A percentile compares a stretch with the other conserved stretches of the same genome.
phyloP scores from a whole-genome alignment of 2,113 vertebrate genomes.

The Labeo catla region DNA sequence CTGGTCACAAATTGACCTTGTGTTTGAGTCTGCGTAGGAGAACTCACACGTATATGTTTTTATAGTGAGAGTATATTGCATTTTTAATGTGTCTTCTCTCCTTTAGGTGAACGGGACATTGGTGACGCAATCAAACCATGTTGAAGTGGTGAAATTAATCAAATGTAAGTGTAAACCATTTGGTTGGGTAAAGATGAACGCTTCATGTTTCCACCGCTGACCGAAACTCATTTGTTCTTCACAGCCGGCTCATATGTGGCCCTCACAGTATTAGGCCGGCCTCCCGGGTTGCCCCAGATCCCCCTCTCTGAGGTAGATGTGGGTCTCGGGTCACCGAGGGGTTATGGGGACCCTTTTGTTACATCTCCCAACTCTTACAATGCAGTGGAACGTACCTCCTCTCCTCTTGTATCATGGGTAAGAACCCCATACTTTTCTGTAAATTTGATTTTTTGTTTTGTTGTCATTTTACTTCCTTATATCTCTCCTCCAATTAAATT shows the following conservation, averaged over 20 bases:
- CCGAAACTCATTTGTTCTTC: background rate
- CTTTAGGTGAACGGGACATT: conserved; percentile 95
- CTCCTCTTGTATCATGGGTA: conserved; percentile 85
- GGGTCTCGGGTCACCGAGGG: conserved; percentile 69
- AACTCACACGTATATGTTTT: background rate
- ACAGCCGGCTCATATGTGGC: conserved; percentile 98
- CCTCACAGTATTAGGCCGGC: conserved; percentile 95
- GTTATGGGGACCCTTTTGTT: conserved; percentile 66
- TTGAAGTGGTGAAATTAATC: conserved; percentile 96
- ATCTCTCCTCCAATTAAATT: background rate
- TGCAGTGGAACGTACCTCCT: conserved; percentile 79
- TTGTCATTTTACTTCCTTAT: conserved; percentile 14
- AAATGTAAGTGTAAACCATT: conserved; percentile 85
- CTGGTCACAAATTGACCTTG: conserved; percentile 13
- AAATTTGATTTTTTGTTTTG: background rate
- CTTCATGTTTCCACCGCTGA: background rate
- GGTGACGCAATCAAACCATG: conserved; percentile 96
- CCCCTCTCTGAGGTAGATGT: conserved; percentile 84
- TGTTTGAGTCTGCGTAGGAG: background rate
- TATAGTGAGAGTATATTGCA: background rate
- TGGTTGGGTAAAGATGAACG: background rate
- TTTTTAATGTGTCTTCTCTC: background rate
- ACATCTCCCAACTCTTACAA: conserved; percentile 83
- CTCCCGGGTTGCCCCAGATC: conserved; percentile 90
- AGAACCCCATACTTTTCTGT: conserved; percentile 35